phyloP scores from a whole-genome alignment of 2,797 vertebrate genomes.

The Silurus lanzhouensis region DNA sequence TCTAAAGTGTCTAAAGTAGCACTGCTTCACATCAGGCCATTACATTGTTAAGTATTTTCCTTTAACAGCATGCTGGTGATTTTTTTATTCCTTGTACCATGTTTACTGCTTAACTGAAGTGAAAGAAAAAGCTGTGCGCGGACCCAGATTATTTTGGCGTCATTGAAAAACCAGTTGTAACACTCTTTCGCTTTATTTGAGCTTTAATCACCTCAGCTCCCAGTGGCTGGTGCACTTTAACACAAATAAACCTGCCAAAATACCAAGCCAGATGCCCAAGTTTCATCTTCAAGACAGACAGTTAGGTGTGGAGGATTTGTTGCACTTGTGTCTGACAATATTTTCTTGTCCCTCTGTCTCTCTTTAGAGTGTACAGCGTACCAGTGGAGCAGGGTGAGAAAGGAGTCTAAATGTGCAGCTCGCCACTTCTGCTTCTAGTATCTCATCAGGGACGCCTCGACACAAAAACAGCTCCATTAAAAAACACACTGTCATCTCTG shows the following conservation, averaged over 20 bases:
- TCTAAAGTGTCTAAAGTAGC: neutral
- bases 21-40: neutral
- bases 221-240: neutral
- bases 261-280: neutral
- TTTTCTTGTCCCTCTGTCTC: conserved; percentile 27
- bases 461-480: conserved; percentile 17
- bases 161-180: neutral
- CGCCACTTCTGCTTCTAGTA: conserved; percentile 12
- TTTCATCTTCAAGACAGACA: neutral
- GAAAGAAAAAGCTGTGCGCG: neutral
- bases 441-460: conserved; percentile 11
- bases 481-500: neutral
- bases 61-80: neutral
- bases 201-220: no score
- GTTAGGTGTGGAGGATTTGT: neutral
- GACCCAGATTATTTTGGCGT: neutral
- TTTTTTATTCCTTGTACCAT: neutral
- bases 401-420: conserved; percentile 65
- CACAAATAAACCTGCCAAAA: neutral
- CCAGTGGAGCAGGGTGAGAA: conserved; percentile 76
- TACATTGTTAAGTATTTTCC: neutral
- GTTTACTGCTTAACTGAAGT: neutral
- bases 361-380: conserved; percentile 73
- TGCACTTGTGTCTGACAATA: neutral
- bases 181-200: neutral